Percentiles rank a stretch among this genome's conserved stretches.
Conservation (phyloP, 2,888 invertebrate genomes). For the Catocala nupta region DNA sequence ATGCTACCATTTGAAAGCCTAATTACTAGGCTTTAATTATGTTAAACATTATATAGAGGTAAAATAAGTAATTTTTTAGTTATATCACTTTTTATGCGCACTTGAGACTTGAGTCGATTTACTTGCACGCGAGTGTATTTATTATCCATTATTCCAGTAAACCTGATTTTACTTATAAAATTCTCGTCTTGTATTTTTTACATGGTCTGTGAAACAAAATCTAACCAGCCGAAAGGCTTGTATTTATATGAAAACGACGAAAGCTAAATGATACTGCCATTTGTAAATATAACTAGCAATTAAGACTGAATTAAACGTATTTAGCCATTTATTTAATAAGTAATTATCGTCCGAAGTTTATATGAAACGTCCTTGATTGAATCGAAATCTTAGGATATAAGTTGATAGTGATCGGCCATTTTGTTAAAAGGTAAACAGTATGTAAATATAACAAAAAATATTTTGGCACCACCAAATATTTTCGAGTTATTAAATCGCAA, state of each 20-base stretch:
- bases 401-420: slow-evolving; percentile 16
- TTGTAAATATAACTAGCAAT: slow-evolving; percentile 74
- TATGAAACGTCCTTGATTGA: slow-evolving; percentile 76
- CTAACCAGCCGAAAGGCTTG: slow-evolving; percentile 34
- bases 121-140: too few relatives aligned
- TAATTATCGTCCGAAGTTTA: slow-evolving; percentile 70
- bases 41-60: too few relatives aligned
- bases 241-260: slow-evolving; percentile 55
- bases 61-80: too few relatives aligned
- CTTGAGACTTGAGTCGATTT: too few relatives aligned
- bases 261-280: slow-evolving; percentile 84
- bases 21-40: too few relatives aligned
- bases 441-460: too few relatives aligned
- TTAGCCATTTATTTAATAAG: slow-evolving; percentile 20
- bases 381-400: slow-evolving; percentile 66
- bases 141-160: too few relatives aligned
- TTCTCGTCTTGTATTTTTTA: slow-evolving; percentile 2
- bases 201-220: slow-evolving; percentile 29
- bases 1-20: too few relatives aligned
- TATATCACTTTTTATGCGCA: too few relatives aligned
- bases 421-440: slow-evolving; percentile 7
- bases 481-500: too few relatives aligned
- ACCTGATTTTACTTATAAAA: too few relatives aligned
- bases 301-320: slow-evolving; percentile 65
- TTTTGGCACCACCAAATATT: too few relatives aligned